A percentile compares a stretch with the other conserved stretches of the same genome.
phyloP scores from a whole-genome alignment of 2,797 vertebrate species.

The Gambusia yucatana region DNA sequence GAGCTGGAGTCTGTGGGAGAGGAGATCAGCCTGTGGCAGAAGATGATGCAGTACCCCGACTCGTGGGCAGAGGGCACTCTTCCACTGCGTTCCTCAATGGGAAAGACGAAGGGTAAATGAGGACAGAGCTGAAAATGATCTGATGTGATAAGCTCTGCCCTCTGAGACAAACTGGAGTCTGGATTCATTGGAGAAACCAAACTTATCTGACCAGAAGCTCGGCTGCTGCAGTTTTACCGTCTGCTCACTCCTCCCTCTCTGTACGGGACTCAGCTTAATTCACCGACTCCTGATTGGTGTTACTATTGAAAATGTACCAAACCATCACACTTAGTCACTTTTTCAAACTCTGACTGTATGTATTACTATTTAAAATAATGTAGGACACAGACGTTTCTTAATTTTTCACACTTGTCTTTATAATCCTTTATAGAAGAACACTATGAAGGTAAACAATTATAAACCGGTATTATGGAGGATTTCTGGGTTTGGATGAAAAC shows the following conservation, averaged over 20 bases:
- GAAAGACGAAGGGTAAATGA: conserved; percentile 60
- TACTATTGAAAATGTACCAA: conserved; percentile 41
- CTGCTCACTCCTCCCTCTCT: conserved; percentile 18
- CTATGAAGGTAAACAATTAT: background rate
- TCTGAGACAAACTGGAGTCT: conserved; percentile 30
- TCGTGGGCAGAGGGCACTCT: conserved; percentile 97
- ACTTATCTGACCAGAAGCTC: conserved; percentile 16
- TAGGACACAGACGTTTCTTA: conserved; percentile 25
- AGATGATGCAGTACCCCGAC: conserved; percentile 95
- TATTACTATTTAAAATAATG: conserved; percentile 37
- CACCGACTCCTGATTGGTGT: conserved; percentile 12
- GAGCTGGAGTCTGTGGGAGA: conserved; percentile 90
- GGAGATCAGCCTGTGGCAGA: conserved; percentile 94
- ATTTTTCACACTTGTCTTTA: background rate
- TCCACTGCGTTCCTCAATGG: conserved; percentile 91
- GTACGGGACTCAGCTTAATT: background rate
- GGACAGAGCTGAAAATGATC: background rate
- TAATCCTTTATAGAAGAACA: conserved; percentile 27
- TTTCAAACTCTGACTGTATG: conserved; percentile 20
- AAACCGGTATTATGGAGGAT: conserved; percentile 6
- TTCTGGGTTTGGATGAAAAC: conserved; percentile 20
- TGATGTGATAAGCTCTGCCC: background rate
- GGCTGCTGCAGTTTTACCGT: conserved; percentile 1
- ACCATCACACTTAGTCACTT: conserved; percentile 33
- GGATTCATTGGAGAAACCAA: conserved; percentile 25